phyloP scores from a whole-genome alignment of 2,888 invertebrate species.

The Clivina fossor region DNA sequence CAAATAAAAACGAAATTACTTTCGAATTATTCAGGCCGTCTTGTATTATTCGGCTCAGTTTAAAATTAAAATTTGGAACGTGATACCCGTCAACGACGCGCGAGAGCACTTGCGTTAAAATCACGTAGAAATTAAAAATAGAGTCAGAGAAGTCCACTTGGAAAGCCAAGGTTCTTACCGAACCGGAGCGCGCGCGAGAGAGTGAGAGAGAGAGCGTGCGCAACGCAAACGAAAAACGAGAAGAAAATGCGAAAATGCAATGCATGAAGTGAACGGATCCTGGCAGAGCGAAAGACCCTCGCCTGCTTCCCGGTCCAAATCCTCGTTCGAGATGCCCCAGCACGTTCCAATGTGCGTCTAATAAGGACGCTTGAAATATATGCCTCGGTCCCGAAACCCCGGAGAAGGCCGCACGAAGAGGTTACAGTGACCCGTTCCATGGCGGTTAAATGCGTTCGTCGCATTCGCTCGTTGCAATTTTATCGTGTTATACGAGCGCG shows the following conservation, averaged over 20 bases:
- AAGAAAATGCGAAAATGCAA: background rate
- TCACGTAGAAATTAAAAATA: no score
- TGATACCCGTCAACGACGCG: no score
- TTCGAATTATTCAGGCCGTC: no score
- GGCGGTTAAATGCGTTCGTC: background rate
- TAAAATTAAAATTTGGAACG: no score
- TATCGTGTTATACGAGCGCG: background rate
- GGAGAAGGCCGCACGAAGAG: background rate
- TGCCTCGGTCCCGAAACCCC: background rate
- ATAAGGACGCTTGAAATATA: conserved; percentile 38
- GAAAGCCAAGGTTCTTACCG: no score
- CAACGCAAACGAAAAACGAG: background rate
- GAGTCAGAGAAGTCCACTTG: no score
- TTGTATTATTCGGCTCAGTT: no score
- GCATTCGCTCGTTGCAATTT: conserved; percentile 8
- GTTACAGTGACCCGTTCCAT: conserved; percentile 3
- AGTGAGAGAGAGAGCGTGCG: background rate
- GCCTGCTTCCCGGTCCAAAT: conserved; percentile 42
- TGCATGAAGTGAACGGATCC: background rate
- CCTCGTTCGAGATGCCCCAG: conserved; percentile 48
- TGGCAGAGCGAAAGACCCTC: background rate
- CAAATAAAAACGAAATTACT: no score
- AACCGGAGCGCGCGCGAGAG: background rate
- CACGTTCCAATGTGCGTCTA: conserved; percentile 46
- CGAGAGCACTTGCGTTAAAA: no score